Evolutionary conservation across 2,888 invertebrate genomes (phyloP).

Genomic region (Mythimna impura): DNA sequence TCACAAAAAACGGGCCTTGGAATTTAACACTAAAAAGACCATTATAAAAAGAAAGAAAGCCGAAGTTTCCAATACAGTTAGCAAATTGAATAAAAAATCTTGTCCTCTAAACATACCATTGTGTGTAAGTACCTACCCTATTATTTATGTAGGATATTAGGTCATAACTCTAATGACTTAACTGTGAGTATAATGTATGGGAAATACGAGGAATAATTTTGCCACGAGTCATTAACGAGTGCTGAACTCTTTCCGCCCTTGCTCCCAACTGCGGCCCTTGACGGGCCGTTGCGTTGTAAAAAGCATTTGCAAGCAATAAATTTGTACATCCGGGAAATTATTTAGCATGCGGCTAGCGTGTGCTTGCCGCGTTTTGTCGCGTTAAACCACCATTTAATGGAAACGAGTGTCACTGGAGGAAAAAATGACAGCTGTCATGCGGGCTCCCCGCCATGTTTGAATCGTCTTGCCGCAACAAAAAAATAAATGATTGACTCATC

Average conservation of each 20-base stretch:
- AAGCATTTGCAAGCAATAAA: constrained; percentile 71
- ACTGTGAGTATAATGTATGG: constrained; percentile 21
- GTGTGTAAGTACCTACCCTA: constrained; percentile 7
- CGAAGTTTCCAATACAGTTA: constrained; percentile 44
- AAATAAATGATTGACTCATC: constrained; percentile 46
- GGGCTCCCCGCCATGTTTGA: constrained; percentile 65
- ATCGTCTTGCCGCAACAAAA: constrained; percentile 34
- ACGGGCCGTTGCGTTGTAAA: constrained; percentile 57
- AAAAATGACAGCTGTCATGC: constrained; percentile 79
- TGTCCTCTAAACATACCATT: constrained; percentile 46
- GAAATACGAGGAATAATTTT: constrained; percentile 27
- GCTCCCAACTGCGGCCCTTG: constrained; percentile 51
- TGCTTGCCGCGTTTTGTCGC: constrained; percentile 66
- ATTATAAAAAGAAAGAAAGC: constrained; percentile 58
- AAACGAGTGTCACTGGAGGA: constrained; percentile 53
- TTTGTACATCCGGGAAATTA: constrained; percentile 73
- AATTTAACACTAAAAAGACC: constrained; percentile 44
- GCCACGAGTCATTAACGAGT: constrained; percentile 43
- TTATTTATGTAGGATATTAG: constrained; percentile 22
- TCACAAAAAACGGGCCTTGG: constrained; percentile 56
- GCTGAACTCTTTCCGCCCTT: constrained; percentile 44
- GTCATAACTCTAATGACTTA: constrained; percentile 28
- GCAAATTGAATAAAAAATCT: constrained; percentile 41
- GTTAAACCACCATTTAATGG: constrained; percentile 53
- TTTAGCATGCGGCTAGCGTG: constrained; percentile 70